Evolutionary conservation across 30 jellyfish, hydroid and myxozoan species (phyloP).

Genomic region (Aurelia sp.): DNA sequence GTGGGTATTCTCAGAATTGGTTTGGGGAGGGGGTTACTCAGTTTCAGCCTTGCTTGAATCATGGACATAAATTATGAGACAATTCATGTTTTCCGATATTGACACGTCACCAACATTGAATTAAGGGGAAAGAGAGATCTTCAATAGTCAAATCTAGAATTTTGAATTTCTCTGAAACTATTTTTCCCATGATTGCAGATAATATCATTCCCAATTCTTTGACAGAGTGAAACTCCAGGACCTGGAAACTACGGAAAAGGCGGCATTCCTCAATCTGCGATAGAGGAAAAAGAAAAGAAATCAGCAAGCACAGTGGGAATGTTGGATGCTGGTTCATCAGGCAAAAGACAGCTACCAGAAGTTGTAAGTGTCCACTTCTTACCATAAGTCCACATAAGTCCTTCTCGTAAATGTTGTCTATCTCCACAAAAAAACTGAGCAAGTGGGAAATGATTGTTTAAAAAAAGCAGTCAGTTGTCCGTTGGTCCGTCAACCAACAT

Average conservation of each 20-base stretch:
- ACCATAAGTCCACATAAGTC: not conserved
- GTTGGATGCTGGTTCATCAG: constrained; percentile 98
- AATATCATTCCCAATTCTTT: not conserved
- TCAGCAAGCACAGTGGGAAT: constrained; percentile 95
- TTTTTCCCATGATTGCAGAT: not conserved
- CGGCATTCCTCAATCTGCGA: constrained; percentile 95
- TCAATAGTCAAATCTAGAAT: not conserved
- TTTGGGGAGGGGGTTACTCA: too few relatives aligned
- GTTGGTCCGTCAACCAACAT: too few relatives aligned
- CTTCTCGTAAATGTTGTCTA: too few relatives aligned
- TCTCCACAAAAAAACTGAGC: too few relatives aligned
- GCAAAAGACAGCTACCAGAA: constrained; percentile 97
- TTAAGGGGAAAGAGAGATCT: too few relatives aligned
- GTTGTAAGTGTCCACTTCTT: constrained; percentile 71
- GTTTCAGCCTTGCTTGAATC: not conserved
- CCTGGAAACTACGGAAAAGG: constrained; percentile 99
- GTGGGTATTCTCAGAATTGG: too few relatives aligned
- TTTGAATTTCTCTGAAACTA: not conserved
- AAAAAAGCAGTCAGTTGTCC: too few relatives aligned
- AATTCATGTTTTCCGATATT: too few relatives aligned
- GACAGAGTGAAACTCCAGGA: constrained; percentile 95
- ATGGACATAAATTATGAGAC: too few relatives aligned
- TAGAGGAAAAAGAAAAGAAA: constrained; percentile 86
- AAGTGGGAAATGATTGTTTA: too few relatives aligned
- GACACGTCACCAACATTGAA: too few relatives aligned